Conservation (phyloP, 2,888 invertebrate species). For the Harpalus rufipes region DNA sequence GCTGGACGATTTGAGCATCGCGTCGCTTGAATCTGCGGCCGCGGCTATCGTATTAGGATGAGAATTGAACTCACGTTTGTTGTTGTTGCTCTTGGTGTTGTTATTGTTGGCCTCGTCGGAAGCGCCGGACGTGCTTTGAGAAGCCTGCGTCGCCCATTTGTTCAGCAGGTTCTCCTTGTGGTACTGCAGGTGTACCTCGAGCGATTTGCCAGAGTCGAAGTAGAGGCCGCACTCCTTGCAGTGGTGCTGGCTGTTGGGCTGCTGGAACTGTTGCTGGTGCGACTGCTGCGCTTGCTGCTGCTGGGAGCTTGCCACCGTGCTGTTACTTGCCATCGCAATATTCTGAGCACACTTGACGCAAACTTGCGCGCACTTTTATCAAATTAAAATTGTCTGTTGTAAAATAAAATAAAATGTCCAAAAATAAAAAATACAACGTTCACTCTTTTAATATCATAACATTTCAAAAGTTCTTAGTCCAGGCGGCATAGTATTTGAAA, state of each 20-base stretch:
- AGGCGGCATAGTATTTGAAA: conserved; percentile 72
- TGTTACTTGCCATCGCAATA: conserved; percentile 75
- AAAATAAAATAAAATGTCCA: conserved; percentile 72
- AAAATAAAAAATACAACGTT: conserved; percentile 76
- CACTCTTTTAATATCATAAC: conserved; percentile 77
- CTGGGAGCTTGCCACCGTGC: conserved; percentile 71
- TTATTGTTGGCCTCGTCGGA: conserved; percentile 83
- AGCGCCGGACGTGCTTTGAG: conserved; percentile 73
- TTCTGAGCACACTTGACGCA: conserved; percentile 39
- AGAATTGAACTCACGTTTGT: conserved; percentile 80
- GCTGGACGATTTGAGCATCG: conserved; percentile 79
- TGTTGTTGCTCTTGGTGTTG: conserved; percentile 78
- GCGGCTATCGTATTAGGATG: conserved; percentile 82
- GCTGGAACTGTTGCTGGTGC: conserved; percentile 80
- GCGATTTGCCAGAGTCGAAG: conserved; percentile 87
- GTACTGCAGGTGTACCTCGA: conserved; percentile 89
- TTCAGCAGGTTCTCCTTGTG: conserved; percentile 87
- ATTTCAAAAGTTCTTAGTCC: conserved; percentile 75
- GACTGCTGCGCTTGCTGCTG: conserved; percentile 71
- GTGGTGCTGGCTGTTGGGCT: conserved; percentile 80
- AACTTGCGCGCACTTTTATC: conserved; percentile 53
- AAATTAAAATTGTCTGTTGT: conserved; percentile 63
- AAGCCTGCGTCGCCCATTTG: conserved; percentile 84
- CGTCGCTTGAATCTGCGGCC: conserved; percentile 88
- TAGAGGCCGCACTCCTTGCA: conserved; percentile 88